Conservation (phyloP, 2,888 invertebrate genomes). For the Cordylochernes scorpioides region DNA sequence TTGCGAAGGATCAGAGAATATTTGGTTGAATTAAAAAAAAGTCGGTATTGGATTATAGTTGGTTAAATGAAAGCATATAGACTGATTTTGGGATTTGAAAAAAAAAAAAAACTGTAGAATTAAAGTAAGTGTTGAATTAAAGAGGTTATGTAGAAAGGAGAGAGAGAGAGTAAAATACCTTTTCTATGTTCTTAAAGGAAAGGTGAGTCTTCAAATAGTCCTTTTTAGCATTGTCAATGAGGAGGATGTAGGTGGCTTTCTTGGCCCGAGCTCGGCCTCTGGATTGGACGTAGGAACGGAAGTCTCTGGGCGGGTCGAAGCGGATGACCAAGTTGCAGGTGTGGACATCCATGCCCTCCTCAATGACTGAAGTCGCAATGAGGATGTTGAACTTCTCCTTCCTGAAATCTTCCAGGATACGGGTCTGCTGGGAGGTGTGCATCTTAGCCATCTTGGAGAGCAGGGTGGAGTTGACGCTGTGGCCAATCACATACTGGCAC, state of each 20-base stretch:
- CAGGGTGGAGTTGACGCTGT: constrained; percentile 19
- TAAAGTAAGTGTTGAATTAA: too few species aligned
- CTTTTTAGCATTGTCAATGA: too few species aligned
- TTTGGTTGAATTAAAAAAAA: too few species aligned
- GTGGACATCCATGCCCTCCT: constrained; percentile 78
- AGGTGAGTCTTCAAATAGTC: too few species aligned
- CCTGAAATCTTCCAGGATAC: constrained; percentile 33
- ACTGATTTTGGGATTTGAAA: too few species aligned
- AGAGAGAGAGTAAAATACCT: too few species aligned
- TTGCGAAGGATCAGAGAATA: too few species aligned
- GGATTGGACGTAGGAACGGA: constrained; percentile 58
- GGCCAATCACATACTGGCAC: constrained; percentile 46
- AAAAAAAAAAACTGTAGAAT: too few species aligned
- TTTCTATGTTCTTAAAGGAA: too few species aligned
- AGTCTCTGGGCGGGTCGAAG: constrained; percentile 38
- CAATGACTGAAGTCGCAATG: constrained; percentile 57
- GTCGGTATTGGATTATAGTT: too few species aligned
- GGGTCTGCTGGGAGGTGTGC: constrained; percentile 20
- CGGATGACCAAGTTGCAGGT: constrained; percentile 72
- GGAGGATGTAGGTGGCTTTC: constrained; percentile 47
- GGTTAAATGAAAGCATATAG: too few species aligned
- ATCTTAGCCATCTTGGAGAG: constrained; percentile 20
- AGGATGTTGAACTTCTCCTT: constrained; percentile 70
- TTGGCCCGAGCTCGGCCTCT: constrained; percentile 55
- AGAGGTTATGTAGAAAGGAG: too few species aligned